These are phyloP conservation scores for Cladorhizidae sp. DNA, from an alignment of 37 sponge, comb jelly and placozoan species.

Conservation along the genomic window DNA sequence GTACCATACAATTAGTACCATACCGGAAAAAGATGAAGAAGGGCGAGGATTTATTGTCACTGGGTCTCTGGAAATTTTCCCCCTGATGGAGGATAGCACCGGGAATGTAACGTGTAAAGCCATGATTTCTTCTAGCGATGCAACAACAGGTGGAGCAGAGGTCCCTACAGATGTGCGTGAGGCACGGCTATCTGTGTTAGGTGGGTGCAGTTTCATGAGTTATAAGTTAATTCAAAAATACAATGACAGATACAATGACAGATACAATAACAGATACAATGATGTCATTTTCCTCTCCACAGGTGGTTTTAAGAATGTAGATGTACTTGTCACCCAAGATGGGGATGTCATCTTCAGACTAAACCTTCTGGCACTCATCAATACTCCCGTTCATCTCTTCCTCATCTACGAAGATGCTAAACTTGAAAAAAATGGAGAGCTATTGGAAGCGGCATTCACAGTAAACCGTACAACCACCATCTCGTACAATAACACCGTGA, in stretches of 20 bases:
- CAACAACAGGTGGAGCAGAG: background rate
- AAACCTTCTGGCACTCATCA: background rate
- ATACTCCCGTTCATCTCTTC: background rate
- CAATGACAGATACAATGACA: no score
- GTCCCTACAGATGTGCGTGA: background rate
- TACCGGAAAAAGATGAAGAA: background rate
- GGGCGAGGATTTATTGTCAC: background rate
- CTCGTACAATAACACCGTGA: background rate
- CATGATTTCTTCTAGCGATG: background rate
- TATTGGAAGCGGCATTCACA: background rate
- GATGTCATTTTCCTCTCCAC: background rate
- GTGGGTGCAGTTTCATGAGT: background rate
- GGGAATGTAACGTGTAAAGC: background rate
- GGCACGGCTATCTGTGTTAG: background rate
- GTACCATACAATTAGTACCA: background rate
- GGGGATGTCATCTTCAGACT: conserved; percentile 9
- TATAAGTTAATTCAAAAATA: no score
- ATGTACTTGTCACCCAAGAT: conserved; percentile 1
- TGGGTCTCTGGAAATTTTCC: background rate
- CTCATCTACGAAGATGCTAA: background rate
- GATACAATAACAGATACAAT: no score
- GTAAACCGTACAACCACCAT: background rate
- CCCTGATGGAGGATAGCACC: background rate
- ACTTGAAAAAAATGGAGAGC: background rate
- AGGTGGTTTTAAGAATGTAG: background rate